Conservation (phyloP, 2,888 invertebrate genomes). For the Ptychoptera contaminata region DNA sequence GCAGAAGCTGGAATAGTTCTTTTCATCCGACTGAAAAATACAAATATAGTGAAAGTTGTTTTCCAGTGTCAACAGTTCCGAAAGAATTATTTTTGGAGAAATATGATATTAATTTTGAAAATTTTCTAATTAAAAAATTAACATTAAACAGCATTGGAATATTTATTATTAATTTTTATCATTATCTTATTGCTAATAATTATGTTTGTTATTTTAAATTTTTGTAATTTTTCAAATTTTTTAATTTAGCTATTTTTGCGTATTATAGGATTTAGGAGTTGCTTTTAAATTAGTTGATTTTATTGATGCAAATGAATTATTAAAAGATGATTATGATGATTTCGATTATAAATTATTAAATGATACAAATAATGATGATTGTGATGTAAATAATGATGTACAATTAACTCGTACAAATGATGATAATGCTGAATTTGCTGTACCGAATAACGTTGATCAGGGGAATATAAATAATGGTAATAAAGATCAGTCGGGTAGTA, state of each 20-base stretch:
- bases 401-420: constrained; percentile 3
- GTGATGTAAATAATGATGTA: no score
- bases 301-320: constrained; percentile 7
- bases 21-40: constrained; percentile 9
- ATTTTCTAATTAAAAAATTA: constrained; percentile 27
- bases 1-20: constrained; percentile 13
- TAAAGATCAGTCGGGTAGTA: neutral
- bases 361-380: no score
- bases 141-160: constrained; percentile 52
- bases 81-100: neutral
- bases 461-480: constrained; percentile 2
- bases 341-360: no score
- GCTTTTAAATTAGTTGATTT: neutral
- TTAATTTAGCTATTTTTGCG: neutral
- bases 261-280: neutral
- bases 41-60: constrained; percentile 12
- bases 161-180: constrained; percentile 46
- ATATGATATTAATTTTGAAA: constrained; percentile 13
- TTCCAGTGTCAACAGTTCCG: constrained; percentile 9
- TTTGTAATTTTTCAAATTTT: neutral
- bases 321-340: constrained; percentile 6
- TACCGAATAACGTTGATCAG: constrained; percentile 26
- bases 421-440: constrained; percentile 13
- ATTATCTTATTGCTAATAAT: constrained; percentile 43
- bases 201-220: constrained; percentile 22